Evolutionary conservation across 2,797 vertebrate species (phyloP), one percentile per base, ranked within the genome.

Genomic region (Syngnathus acus): DNA sequence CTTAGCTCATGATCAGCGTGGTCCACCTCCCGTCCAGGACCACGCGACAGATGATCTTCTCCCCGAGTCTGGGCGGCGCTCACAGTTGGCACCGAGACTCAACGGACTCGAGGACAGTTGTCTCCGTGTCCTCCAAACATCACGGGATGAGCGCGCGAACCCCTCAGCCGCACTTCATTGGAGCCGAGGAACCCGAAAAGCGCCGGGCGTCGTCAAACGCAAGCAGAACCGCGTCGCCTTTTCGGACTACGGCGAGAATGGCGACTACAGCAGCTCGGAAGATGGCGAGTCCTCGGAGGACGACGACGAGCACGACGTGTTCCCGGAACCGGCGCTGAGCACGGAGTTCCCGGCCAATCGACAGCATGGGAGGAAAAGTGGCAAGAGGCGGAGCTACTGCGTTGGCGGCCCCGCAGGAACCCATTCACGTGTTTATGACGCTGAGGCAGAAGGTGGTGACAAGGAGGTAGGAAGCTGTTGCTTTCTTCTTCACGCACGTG

Each of bases 211-310:
- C 17, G 82, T 94, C 57, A 93, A 90, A 70, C 86, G 92, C 80
- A 91, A 91, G 69, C 78, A 78, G 17, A 91, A 88, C 76, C 86
- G 87, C 67, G 93, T 94, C 69, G 79, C 90, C 6, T 94, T 95
- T 82, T 87, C 90, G 16, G 88, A 93, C 72, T 78, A 72, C 0
- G 38, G 63, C 19, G 76, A 74, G 26, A 55, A 66, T 65, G 76
- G 23, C 39, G 70, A 73, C 67, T 76, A 71, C 0, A 77, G 91
- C 50, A 83, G 81, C 64, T 90, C 79, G 19, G 86, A 92, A 3
- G 81, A 81, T n/a, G 85, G 68, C 26, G 69, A 78, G 48, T 89
- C 82, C 40, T 91, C 85, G 4, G 83, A 85, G 65, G 82, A 86
- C 7, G 76, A 87, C 9, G 82, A 85, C 16, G 64, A 65, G 1